Percentiles rank a stretch among this genome's conserved stretches.
Evolutionary conservation across 2,797 vertebrate genomes (phyloP).

Genomic region (Catamblyrhynchus diadema): DNA sequence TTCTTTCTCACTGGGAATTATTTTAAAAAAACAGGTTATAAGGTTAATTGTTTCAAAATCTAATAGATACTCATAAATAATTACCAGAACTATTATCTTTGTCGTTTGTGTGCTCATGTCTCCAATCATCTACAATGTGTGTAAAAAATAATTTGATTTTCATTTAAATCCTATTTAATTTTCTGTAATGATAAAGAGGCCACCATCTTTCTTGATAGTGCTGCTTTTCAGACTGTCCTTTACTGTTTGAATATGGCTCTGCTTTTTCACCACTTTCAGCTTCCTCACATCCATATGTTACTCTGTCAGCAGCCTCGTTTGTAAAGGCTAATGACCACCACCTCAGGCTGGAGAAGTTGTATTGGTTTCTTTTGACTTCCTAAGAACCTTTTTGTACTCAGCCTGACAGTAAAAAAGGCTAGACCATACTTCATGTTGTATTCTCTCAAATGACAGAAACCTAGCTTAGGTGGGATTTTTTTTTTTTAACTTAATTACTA

Average conservation of each 20-base stretch:
- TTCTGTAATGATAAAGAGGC: neutral
- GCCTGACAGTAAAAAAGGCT: neutral
- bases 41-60: slow-evolving; percentile 9
- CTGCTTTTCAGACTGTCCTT: neutral
- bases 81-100: neutral
- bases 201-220: neutral
- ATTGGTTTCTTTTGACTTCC: neutral
- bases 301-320: neutral
- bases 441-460: neutral
- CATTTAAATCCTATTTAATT: slow-evolving; percentile 1
- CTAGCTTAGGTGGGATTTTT: neutral
- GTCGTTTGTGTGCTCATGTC: neutral
- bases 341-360: neutral
- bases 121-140: neutral
- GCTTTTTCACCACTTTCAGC: neutral
- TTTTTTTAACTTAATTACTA: neutral
- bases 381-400: neutral
- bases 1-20: neutral
- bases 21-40: neutral
- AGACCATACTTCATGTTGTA: neutral
- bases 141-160: neutral
- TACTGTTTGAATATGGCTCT: neutral
- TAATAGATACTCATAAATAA: neutral
- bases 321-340: neutral
- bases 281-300: neutral